These are phyloP conservation scores for Dicrostonyx torquatus DNA, from an alignment of 2,797 vertebrate species.

Conservation along the genomic window DNA sequence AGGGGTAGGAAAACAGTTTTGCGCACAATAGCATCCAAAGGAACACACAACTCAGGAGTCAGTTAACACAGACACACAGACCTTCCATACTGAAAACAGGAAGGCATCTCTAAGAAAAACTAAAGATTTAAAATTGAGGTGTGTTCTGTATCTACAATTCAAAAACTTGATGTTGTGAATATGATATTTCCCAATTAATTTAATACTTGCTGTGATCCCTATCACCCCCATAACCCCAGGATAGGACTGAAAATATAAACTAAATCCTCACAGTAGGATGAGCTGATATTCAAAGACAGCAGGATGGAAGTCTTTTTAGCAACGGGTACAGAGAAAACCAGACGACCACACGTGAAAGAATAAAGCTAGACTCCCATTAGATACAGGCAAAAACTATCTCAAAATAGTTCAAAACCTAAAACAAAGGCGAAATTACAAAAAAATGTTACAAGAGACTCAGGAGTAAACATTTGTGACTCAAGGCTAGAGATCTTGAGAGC, in stretches of 20 bases:
- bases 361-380: neutral
- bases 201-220: neutral
- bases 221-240: neutral
- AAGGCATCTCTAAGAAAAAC: conserved; percentile 1
- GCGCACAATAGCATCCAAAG: neutral
- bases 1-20: conserved; percentile 22
- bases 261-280: neutral
- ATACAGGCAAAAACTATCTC: neutral
- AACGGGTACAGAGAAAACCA: neutral
- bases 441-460: neutral
- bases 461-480: neutral
- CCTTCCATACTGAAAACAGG: neutral
- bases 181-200: neutral
- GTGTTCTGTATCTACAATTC: neutral
- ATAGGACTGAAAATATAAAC: neutral
- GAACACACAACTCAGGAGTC: neutral
- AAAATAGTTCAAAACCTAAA: neutral
- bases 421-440: neutral
- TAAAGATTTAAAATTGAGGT: neutral
- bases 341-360: neutral
- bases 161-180: neutral
- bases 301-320: neutral
- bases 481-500: neutral
- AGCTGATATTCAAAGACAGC: neutral
- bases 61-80: neutral